Evolutionary conservation across 2,797 vertebrate genomes (phyloP).

Genomic region (Oryzias sinensis): DNA sequence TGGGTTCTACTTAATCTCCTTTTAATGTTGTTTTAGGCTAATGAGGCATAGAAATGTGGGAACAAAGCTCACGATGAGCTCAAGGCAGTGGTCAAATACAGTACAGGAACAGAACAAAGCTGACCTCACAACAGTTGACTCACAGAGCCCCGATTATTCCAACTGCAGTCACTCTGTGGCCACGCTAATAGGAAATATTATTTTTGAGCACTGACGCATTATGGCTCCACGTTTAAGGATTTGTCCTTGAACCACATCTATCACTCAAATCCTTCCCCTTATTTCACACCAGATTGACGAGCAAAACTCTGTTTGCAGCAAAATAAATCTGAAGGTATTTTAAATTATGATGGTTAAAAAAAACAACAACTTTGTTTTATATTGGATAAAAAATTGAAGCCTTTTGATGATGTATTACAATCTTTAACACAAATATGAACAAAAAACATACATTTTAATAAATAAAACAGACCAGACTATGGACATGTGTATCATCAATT

Average conservation of each 20-base stretch:
- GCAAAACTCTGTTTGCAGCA: too few relatives aligned
- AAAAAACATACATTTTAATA: too few relatives aligned
- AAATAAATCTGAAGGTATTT: too few relatives aligned
- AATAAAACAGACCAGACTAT: too few relatives aligned
- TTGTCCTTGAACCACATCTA: conserved; percentile 69
- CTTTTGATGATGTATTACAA: too few relatives aligned
- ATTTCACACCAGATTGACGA: too few relatives aligned
- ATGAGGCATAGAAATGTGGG: conserved; percentile 28
- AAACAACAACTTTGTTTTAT: too few relatives aligned
- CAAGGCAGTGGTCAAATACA: conserved; percentile 26
- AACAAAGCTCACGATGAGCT: conserved; percentile 25
- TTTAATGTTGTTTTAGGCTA: conserved; percentile 36
- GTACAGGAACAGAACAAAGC: background rate
- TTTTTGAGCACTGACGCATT: conserved; percentile 47
- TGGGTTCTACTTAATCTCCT: conserved; percentile 43
- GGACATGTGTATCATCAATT: too few relatives aligned
- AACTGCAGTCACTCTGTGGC: conserved; percentile 40
- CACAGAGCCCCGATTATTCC: conserved; percentile 64
- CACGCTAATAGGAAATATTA: conserved; percentile 60
- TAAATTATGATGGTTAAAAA: too few relatives aligned
- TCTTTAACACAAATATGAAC: too few relatives aligned
- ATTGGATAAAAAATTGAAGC: too few relatives aligned
- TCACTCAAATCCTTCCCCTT: conserved; percentile 45
- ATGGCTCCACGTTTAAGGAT: conserved; percentile 53
- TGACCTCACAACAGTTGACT: conserved; percentile 48